Conservation (phyloP, 2,797 vertebrate species). For the Carcharodon carcharias region DNA sequence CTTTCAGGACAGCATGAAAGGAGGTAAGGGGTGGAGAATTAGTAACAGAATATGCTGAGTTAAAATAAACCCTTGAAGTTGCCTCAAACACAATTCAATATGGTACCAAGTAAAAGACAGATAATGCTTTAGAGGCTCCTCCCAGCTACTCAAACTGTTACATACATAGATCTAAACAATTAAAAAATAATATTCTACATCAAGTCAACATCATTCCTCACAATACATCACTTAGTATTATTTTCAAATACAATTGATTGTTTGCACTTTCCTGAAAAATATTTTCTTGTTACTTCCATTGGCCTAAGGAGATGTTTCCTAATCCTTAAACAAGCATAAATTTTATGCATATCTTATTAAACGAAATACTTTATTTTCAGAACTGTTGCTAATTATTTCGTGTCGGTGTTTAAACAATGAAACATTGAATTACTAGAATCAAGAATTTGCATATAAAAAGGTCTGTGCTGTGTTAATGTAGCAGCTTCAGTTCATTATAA, state of each 20-base stretch:
- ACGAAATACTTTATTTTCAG: slow-evolving; percentile 20
- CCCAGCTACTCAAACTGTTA: background rate
- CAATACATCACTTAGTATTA: background rate
- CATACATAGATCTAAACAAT: too few relatives aligned
- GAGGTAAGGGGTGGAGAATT: background rate
- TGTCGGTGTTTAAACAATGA: slow-evolving; percentile 31
- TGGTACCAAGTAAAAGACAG: background rate
- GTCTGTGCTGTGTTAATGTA: background rate
- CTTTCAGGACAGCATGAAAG: background rate
- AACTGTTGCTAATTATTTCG: slow-evolving; percentile 35
- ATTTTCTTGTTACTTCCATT: slow-evolving; percentile 12
- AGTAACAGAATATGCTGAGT: background rate
- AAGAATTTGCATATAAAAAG: slow-evolving; percentile 32
- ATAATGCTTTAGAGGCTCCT: background rate
- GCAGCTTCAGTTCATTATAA: slow-evolving; percentile 32
- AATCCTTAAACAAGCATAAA: slow-evolving; percentile 16
- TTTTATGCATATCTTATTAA: slow-evolving; percentile 17
- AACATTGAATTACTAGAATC: background rate
- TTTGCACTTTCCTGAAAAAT: background rate
- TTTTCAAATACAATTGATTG: slow-evolving; percentile 8
- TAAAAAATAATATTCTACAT: background rate
- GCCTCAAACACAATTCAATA: background rate
- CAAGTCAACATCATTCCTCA: background rate
- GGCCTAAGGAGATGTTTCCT: slow-evolving; percentile 17
- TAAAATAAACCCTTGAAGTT: background rate